Evolutionary conservation across 53 echinoderm and acorn worm genomes (phyloP), one percentile per base, ranked within the genome.

Genomic region (Holothuria scabra): DNA sequence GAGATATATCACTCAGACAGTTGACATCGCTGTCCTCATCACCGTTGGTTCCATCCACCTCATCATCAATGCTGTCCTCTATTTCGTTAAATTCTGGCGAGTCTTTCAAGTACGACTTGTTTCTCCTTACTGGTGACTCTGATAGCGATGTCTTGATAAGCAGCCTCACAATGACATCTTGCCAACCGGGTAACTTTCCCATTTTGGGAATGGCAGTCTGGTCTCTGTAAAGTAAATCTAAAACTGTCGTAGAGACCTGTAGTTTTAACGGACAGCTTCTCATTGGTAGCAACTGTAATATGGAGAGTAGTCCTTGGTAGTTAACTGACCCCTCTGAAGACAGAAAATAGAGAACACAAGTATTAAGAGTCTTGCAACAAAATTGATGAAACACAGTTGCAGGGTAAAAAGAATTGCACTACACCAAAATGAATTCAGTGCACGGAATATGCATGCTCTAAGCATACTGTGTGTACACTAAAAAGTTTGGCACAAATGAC

Each of bases 121-220:
- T 85, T 34, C 82, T 38, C 19, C 82, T 35, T 10, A 69, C 67
- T 0, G 69, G 67, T 18, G 67, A 68, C 38, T 85, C 85, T 22
- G 65, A 59, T 25, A 85, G 35, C 18, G 71, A 64, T 28, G 87
- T 87, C 61, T 68, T 67, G 70, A 87, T 84, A 38, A 91, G 87
- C 28, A 99, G 81, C n/a, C 91, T 80, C 0, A 88, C 84, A 23
- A 99, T 85, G 55, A 94, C 89, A 65, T 99, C 94, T 74, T 94
- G 99, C 99, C 99, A 99, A 29, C 99, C 99, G 19, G 87, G 86
- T 0, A 95, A 63, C 84, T 93, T 94, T 33, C 86, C 92, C 33
- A 99, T 88, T 60, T 95, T 80, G 55, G 83, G 79, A 22, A 75
- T 76, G 76, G 92, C 85, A 0, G 82, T 86, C 1, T 86, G 79